Conservation (phyloP, 2,888 invertebrate species). For the Pheosia gnoma region DNA sequence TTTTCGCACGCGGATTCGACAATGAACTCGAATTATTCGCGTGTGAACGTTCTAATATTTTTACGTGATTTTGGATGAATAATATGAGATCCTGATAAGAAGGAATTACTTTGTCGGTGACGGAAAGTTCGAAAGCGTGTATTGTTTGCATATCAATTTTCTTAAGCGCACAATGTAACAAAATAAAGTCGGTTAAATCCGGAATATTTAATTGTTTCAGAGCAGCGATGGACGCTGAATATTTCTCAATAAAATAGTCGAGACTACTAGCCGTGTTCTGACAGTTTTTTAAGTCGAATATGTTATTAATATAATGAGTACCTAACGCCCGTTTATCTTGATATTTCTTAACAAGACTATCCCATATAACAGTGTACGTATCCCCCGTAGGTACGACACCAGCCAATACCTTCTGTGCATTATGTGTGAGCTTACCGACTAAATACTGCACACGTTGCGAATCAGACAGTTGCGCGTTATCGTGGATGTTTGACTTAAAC, state of each 20-base stretch:
- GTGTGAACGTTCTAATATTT: not conserved
- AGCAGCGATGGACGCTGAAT: not conserved
- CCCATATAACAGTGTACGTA: not conserved
- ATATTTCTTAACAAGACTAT: not conserved
- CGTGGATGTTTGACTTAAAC: too few relatives aligned
- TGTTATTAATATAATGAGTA: not conserved
- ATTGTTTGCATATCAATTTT: not conserved
- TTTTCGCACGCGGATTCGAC: too few relatives aligned
- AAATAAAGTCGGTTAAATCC: not conserved
- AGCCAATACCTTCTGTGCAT: not conserved
- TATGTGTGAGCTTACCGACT: not conserved
- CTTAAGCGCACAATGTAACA: not conserved
- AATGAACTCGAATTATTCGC: too few relatives aligned
- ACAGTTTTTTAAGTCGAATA: constrained; percentile 2
- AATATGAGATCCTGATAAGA: not conserved
- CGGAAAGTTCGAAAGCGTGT: not conserved
- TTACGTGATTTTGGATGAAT: not conserved
- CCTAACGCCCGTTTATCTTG: constrained; percentile 1
- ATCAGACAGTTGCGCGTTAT: too few relatives aligned
- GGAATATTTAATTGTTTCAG: not conserved
- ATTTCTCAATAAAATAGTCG: not conserved
- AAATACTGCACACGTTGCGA: too few relatives aligned
- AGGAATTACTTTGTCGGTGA: not conserved
- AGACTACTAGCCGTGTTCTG: not conserved
- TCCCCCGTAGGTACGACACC: constrained; percentile 1